These are phyloP conservation scores for Campylomormyrus numenius DNA, from an alignment of 2,113 vertebrate genomes.

Conservation along the genomic window DNA sequence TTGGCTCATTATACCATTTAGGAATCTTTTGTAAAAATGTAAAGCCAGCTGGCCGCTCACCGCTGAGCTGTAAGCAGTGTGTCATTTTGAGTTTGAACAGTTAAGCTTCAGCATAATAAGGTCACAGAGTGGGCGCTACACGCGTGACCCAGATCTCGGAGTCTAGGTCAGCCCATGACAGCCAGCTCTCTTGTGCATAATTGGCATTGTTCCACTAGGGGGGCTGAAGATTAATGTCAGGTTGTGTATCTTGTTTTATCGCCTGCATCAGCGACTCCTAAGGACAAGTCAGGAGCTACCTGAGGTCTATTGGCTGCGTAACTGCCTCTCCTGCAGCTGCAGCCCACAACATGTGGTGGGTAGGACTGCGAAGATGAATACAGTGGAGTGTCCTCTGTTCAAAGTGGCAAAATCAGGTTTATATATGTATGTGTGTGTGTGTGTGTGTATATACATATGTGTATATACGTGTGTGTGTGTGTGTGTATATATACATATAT, in stretches of 20 bases:
- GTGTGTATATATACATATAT: too few relatives aligned
- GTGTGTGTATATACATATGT: not conserved
- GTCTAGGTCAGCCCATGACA: conserved; percentile 2
- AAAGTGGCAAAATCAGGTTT: not conserved
- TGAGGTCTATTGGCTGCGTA: not conserved
- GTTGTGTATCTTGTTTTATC: not conserved
- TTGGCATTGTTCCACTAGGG: conserved; percentile 8
- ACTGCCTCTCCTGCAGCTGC: not conserved
- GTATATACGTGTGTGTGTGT: too few relatives aligned
- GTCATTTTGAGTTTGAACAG: not conserved
- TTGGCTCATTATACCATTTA: not conserved
- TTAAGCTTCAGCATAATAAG: not conserved
- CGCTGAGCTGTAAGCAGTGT: not conserved
- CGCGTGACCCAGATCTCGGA: not conserved
- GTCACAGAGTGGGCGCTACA: not conserved
- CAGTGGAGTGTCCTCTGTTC: not conserved
- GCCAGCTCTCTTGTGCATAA: not conserved
- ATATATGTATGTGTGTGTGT: not conserved
- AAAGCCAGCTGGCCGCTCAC: not conserved
- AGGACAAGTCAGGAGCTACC: not conserved
- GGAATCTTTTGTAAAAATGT: not conserved
- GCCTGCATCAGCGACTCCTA: conserved; percentile 3
- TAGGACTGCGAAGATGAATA: not conserved
- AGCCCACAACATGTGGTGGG: not conserved
- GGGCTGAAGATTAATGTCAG: not conserved